Evolutionary conservation across 2,113 vertebrate genomes (phyloP), one percentile per base, ranked within the genome.

Genomic region (Ahaetulla prasina): DNA sequence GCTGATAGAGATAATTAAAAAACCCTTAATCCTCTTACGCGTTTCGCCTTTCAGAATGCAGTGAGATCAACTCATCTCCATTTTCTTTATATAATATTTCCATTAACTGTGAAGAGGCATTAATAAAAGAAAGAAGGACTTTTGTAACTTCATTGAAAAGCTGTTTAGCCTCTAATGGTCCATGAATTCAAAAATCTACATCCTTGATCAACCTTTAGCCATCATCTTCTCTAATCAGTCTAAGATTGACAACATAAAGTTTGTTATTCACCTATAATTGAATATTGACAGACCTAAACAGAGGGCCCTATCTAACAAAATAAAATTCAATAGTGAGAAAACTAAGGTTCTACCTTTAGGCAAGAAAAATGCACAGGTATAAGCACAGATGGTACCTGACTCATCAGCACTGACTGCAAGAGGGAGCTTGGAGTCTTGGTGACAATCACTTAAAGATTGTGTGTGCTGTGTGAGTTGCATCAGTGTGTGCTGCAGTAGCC

Each of bases 101-200:
- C 54, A 43, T 52, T 88, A 89, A 85, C 45, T 57, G 16, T 91
- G 27, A 87, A 92, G 90, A 9, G 12, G 0, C 60, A 54, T 93
- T 91, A 39, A 92, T 92, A 91, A 8, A 35, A 52, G 22, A 3
- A 55, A 18, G 5, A 89, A 47, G 74, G 0, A 8, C 87, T 25
- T 60, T 60, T 60, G 90, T 54, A 90, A 9, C 23, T 60, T 93
- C 86, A 49, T 39, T 16, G 7, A 20, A 92, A 87, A 0, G 2
- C 43, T 27, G 2, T 52, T 94, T n/a, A 91, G 8, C 5, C 0
- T 8, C 10, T 9, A 1, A 47, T 68, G 4, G 0, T 0, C 6
- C 63, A 7, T 30, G 8, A 16, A n/a, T 45, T 6, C 47, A 53
- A 20, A 6, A 52, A 57, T 55, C 6, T 53, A 39, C 9, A 27